Evolutionary conservation across 2,113 vertebrate genomes (phyloP), one percentile per base, ranked within the genome.

Genomic region (Oncorhynchus gorbuscha): DNA sequence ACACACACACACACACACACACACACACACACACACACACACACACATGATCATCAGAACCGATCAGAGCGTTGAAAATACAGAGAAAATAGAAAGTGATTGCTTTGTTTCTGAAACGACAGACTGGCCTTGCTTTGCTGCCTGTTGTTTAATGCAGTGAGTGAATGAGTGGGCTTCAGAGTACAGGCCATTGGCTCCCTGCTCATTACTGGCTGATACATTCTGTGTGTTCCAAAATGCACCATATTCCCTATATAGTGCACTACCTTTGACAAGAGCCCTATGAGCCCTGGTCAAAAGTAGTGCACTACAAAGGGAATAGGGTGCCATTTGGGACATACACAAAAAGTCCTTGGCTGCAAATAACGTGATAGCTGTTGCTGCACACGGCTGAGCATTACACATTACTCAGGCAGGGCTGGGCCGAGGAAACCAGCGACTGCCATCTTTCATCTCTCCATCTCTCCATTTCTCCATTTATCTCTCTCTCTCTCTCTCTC

Each of bases 121-220:
- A 11, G 39, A 45, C 39, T 45, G 39, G 39, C 62, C 18, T 64
- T 45, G 39, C 39, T 12, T 9, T 45, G 39, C 16, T 39, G 28
- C 20, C 35, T n/a, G 68, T 45, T 69, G 68, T 69, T 69, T 69
- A 39, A 22, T 35, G 16, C 32, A 35, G 22, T 69, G 68, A 69
- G 68, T 20, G 35, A 35, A 69, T 39, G 68, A 69, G 35, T 69
- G 68, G 35, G 68, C 35, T 69, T 45, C 68, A 9, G 32, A 39
- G 20, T 35, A 69, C 68, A 69, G 68, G 32, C 68, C 68, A 69
- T 69, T 69, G 68, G 68, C 32, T 69, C 32, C 9, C 32, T 39
- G 32, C 68, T 69, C 68, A 69, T 45, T 69, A 69, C 68, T 69
- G 68, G n/a, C 24, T 16, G 68, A 45, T 35, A 39, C 20, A 69